Conservation (phyloP, 1,140 invertebrate species). For the Neodiprion pinetum region DNA sequence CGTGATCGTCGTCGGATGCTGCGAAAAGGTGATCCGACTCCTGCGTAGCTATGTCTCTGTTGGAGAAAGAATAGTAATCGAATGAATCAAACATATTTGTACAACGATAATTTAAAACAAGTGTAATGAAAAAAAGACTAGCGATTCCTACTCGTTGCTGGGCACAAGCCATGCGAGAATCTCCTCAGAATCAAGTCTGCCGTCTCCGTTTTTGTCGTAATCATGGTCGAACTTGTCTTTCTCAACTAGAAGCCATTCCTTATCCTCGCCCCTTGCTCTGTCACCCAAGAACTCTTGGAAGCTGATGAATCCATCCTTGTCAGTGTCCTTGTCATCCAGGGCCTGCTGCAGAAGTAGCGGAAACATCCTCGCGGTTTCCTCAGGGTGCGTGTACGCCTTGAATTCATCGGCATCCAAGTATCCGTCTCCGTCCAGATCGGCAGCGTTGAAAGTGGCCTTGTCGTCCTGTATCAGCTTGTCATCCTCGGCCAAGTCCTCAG, state of each 20-base stretch:
- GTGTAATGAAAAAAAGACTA: constrained; percentile 24
- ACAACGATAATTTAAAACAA: constrained; percentile 16
- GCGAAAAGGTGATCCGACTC: constrained; percentile 93
- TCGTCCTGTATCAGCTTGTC: constrained; percentile 77
- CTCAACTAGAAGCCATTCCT: constrained; percentile 83
- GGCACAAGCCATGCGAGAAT: constrained; percentile 91
- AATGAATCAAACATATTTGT: constrained; percentile 16
- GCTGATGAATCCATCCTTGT: constrained; percentile 83
- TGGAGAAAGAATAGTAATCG: constrained; percentile 25
- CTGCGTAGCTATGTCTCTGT: constrained; percentile 84
- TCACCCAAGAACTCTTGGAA: constrained; percentile 86
- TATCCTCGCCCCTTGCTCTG: constrained; percentile 75
- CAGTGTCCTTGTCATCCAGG: constrained; percentile 83
- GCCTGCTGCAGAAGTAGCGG: constrained; percentile 83
- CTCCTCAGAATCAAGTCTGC: constrained; percentile 80
- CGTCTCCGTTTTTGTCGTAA: constrained; percentile 88
- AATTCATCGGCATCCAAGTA: constrained; percentile 82
- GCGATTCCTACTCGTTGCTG: constrained; percentile 80
- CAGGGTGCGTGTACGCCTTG: constrained; percentile 90
- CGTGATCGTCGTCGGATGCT: constrained; percentile 87
- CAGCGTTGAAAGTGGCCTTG: constrained; percentile 83
- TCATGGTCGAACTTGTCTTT: constrained; percentile 92
- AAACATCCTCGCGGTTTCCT: constrained; percentile 91
- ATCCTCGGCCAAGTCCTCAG: constrained; percentile 60
- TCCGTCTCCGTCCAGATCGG: constrained; percentile 87